Percentiles rank a stretch among this genome's conserved stretches.
phyloP scores from a whole-genome alignment of 2,113 vertebrate species.

The Crotalus helleri region DNA sequence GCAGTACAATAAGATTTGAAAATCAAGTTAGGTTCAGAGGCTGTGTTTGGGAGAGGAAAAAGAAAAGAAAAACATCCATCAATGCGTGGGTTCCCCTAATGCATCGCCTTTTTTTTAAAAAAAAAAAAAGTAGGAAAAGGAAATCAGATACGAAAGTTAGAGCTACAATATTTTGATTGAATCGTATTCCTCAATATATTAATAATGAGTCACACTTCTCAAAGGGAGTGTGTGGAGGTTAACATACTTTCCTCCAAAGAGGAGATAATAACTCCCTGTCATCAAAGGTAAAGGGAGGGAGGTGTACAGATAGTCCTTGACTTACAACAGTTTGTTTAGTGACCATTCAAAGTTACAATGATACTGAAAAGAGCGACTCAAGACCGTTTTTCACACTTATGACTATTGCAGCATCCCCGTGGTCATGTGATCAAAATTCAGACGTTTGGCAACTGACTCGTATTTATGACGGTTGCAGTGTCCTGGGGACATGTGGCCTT shows the following conservation, averaged over 20 bases:
- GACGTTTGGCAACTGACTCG: no score
- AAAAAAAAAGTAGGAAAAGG: not conserved
- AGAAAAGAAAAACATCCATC: not conserved
- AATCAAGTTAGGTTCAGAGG: not conserved
- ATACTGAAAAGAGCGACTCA: no score
- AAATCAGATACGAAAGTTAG: not conserved
- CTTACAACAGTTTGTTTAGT: no score
- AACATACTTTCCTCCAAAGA: not conserved
- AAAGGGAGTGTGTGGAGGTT: not conserved
- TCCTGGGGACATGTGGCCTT: no score
- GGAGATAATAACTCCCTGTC: not conserved
- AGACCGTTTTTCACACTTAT: no score
- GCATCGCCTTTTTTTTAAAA: not conserved
- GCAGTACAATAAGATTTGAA: not conserved
- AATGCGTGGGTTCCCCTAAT: not conserved
- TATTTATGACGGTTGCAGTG: no score
- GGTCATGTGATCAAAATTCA: no score
- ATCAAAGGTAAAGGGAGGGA: constrained; percentile 6
- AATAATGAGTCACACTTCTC: constrained; percentile 17
- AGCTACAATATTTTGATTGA: constrained; percentile 44
- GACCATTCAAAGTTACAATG: no score
- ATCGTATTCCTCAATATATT: not conserved
- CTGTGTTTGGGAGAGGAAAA: not conserved
- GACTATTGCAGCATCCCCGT: no score
- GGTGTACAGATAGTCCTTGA: not conserved